Evolutionary conservation across 1,140 invertebrate species (phyloP).

Genomic region (Oryzaephilus surinamensis): DNA sequence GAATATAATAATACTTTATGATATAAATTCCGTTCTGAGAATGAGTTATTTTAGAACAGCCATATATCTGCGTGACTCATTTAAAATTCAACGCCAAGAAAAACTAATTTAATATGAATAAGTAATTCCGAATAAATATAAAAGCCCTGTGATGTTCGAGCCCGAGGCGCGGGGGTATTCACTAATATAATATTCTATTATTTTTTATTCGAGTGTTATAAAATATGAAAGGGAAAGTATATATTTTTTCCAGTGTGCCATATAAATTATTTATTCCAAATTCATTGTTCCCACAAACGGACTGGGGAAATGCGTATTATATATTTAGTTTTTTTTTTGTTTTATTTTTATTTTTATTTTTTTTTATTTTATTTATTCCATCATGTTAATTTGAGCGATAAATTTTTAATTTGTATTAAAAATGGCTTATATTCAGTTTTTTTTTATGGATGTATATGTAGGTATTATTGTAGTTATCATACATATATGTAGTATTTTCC

Average conservation of each 20-base stretch:
- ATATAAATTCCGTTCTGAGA: constrained; percentile 24
- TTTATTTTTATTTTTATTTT: no score
- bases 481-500: no score
- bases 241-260: constrained; percentile 32
- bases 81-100: constrained; percentile 33
- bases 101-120: constrained; percentile 36
- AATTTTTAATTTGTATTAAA: no score
- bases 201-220: constrained; percentile 34
- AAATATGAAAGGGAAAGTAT: constrained; percentile 32
- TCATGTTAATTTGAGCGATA: no score
- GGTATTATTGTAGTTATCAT: no score
- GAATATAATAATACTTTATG: constrained; percentile 24
- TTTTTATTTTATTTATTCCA: no score
- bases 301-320: no score
- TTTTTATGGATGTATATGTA: no score
- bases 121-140: constrained; percentile 34
- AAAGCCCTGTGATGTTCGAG: constrained; percentile 23
- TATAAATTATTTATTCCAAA: constrained; percentile 34
- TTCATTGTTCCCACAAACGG: constrained; percentile 34
- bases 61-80: constrained; percentile 31
- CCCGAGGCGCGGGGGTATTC: constrained; percentile 24
- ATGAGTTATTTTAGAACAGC: constrained; percentile 27
- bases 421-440: no score
- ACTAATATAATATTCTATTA: constrained; percentile 37
- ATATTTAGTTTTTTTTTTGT: no score